phyloP scores from a whole-genome alignment of 2,888 invertebrate genomes.

The Acleris emargana region DNA sequence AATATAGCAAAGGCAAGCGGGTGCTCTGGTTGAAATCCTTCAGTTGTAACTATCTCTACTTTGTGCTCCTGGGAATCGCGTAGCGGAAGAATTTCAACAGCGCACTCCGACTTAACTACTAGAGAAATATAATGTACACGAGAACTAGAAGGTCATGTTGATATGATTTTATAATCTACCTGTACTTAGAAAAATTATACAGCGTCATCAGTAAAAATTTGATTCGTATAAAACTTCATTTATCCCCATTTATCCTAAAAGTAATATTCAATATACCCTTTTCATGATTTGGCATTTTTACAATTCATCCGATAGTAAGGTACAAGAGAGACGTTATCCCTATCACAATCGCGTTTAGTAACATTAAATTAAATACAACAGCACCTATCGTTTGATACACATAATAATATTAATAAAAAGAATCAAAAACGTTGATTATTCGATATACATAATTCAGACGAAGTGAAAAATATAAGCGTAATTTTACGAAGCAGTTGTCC shows the following conservation, averaged over 20 bases:
- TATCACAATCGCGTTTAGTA: constrained; percentile 74
- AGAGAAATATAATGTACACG: constrained; percentile 59
- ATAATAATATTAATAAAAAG: constrained; percentile 68
- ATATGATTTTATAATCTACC: constrained; percentile 75
- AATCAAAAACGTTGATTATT: constrained; percentile 64
- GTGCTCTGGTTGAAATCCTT: constrained; percentile 27
- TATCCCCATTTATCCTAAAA: constrained; percentile 75
- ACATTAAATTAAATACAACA: constrained; percentile 78
- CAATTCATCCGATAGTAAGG: constrained; percentile 67
- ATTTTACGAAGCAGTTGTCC: constrained; percentile 70
- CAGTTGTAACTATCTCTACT: constrained; percentile 37
- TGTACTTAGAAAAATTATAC: constrained; percentile 78
- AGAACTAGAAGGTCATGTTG: constrained; percentile 64
- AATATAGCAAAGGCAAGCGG: constrained; percentile 23
- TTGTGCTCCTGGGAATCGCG: constrained; percentile 47
- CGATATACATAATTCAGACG: constrained; percentile 65
- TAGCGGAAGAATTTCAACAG: constrained; percentile 44
- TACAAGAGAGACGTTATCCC: constrained; percentile 70
- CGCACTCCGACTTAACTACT: constrained; percentile 54
- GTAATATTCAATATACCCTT: constrained; percentile 80
- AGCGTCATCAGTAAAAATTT: constrained; percentile 73
- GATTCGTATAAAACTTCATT: constrained; percentile 77
- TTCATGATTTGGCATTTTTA: constrained; percentile 79
- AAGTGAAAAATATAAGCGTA: constrained; percentile 68
- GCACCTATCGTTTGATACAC: constrained; percentile 79